Percentiles rank a stretch among this genome's conserved stretches.
phyloP scores from a whole-genome alignment of 1,140 invertebrate genomes.

The Halyomorpha halys region DNA sequence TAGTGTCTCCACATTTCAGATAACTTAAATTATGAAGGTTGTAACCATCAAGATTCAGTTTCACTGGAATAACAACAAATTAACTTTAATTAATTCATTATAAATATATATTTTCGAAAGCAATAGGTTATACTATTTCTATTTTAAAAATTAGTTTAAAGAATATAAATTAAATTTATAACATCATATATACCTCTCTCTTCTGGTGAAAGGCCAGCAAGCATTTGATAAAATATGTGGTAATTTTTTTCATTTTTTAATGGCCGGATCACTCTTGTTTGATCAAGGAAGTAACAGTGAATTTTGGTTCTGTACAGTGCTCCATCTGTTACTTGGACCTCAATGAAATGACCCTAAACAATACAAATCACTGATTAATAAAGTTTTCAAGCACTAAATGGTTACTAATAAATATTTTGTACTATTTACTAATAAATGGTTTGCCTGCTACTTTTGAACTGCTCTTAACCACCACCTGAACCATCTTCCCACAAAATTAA shows the following conservation, averaged over 20 bases:
- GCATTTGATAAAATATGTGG: slow-evolving; percentile 95
- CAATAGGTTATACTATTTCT: neutral
- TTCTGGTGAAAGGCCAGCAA: slow-evolving; percentile 76
- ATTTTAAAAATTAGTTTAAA: neutral
- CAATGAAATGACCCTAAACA: slow-evolving; percentile 83
- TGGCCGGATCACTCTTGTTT: slow-evolving; percentile 79
- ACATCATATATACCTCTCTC: slow-evolving; percentile 53
- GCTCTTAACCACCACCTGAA: too few relatives aligned
- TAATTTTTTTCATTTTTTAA: slow-evolving; percentile 85
- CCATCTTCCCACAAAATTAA: too few relatives aligned
- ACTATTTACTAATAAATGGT: too few relatives aligned
- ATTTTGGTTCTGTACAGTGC: slow-evolving; percentile 91
- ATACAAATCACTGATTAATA: too few relatives aligned
- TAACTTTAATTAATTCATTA: neutral
- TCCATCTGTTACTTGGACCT: slow-evolving; percentile 92
- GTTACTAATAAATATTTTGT: too few relatives aligned
- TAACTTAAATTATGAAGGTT: slow-evolving; percentile 68
- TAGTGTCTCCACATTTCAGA: slow-evolving; percentile 60
- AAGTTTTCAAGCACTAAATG: too few relatives aligned
- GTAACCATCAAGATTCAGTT: slow-evolving; percentile 75
- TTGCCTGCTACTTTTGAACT: too few relatives aligned
- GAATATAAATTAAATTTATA: neutral
- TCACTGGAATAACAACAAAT: slow-evolving; percentile 38
- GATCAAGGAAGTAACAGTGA: slow-evolving; percentile 89
- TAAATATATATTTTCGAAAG: neutral